phyloP scores from a whole-genome alignment of 2,113 vertebrate species.

The Verasper variegatus region DNA sequence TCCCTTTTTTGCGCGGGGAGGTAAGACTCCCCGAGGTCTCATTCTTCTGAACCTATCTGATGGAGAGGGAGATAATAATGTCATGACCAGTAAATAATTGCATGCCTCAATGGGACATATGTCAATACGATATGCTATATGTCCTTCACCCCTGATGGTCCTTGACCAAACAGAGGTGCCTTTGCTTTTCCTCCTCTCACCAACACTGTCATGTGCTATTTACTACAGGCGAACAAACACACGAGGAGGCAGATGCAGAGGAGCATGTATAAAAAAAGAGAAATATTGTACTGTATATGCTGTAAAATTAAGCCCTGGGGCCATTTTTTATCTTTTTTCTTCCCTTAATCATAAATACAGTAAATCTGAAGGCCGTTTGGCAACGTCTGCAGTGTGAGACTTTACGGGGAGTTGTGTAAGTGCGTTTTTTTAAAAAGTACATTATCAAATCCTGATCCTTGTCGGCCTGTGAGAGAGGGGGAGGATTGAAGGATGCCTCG shows the following conservation, averaged over 20 bases:
- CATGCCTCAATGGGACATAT: slow-evolving; percentile 84
- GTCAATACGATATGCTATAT: slow-evolving; percentile 84
- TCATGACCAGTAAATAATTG: slow-evolving; percentile 89
- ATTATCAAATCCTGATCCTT: slow-evolving; percentile 55
- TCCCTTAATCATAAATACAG: slow-evolving; percentile 14
- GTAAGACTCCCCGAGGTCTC: slow-evolving; percentile 83
- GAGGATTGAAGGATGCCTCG: slow-evolving; percentile 32
- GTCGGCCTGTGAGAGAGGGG: slow-evolving; percentile 46
- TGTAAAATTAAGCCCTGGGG: slow-evolving; percentile 30
- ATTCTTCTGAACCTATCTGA: slow-evolving; percentile 84
- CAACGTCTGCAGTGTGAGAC: slow-evolving; percentile 6
- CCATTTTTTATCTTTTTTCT: background rate
- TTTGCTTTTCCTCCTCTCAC: slow-evolving; percentile 48
- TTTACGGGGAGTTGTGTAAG: slow-evolving; percentile 32
- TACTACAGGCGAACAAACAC: slow-evolving; percentile 43
- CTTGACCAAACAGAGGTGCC: slow-evolving; percentile 79
- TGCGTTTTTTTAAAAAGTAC: slow-evolving; percentile 26
- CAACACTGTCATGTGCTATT: slow-evolving; percentile 60
- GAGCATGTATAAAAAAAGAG: background rate
- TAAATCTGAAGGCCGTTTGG: slow-evolving; percentile 26
- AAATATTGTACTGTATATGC: slow-evolving; percentile 9
- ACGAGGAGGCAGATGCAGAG: slow-evolving; percentile 22
- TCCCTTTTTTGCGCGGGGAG: slow-evolving; percentile 74
- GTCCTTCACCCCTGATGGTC: slow-evolving; percentile 83
- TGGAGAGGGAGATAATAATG: slow-evolving; percentile 88